Evolutionary conservation across 1,140 invertebrate genomes (phyloP), one percentile per base, ranked within the genome.

Genomic region (Whitmania pigra): DNA sequence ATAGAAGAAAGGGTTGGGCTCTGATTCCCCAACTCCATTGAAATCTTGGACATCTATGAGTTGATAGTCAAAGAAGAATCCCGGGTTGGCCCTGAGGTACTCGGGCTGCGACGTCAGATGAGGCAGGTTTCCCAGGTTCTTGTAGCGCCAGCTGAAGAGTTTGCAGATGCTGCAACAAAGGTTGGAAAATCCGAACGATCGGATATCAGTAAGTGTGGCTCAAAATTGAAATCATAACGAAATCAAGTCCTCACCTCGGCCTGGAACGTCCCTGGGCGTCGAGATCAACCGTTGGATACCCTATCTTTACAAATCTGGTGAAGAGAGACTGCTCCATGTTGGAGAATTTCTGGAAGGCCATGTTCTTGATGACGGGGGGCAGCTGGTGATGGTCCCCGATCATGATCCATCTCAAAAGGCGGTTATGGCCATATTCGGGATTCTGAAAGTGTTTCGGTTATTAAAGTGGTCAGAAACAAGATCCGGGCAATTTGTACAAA

Each of bases 241-340:
- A 63, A 13, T 7, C 9, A 22, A 31, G 18, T 31, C 15, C 75
- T 77, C 77, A 88, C 88, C 87, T 90, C 20, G 92, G 86, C 73
- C 94, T 86, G 0, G 94, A 90, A 84, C 97, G 87, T 75, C 97
- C 97, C 82, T 99, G 97, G 0, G 93, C 93, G 84, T 99, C 97
- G 25, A 99, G 83, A 79, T 98, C 91, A 36, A 99, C 89, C 1
- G 94, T 95, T 0, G 96, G 95, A 0, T 99, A 94, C 0, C 94
- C 94, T 0, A 99, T 85, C 20, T 95, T 84, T 0, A 99, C 95
- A 79, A 99, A 89, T 67, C 97, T 84, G 0, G 95, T 94, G 80
- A 99, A 99, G 4, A 99, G 84, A 49, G 92, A 95, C 80, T 99
- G 97, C 79, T 99, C 97, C 96, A 99, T 98, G 79, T 99, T 99